These are phyloP conservation scores for Nannobrachium achirus DNA, from an alignment of 2,113 vertebrate species.

Conservation along the genomic window DNA sequence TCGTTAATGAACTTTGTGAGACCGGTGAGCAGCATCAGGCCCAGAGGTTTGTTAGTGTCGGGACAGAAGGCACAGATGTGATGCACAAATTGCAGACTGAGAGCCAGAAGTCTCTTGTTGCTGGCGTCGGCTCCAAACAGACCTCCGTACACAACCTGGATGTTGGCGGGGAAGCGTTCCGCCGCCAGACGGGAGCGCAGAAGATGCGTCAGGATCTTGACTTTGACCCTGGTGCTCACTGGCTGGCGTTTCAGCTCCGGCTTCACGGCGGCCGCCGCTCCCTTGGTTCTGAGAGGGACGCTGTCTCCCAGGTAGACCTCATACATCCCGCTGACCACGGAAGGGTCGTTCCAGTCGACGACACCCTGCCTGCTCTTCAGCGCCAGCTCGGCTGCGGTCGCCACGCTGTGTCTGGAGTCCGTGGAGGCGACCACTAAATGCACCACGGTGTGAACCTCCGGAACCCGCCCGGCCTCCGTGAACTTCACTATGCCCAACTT, in stretches of 20 bases:
- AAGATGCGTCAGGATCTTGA: slow-evolving; percentile 97
- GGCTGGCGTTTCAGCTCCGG: slow-evolving; percentile 96
- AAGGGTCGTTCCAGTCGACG: slow-evolving; percentile 97
- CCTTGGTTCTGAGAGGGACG: slow-evolving; percentile 98
- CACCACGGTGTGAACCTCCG: slow-evolving; percentile 93
- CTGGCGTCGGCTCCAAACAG: slow-evolving; percentile 96
- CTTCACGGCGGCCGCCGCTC: slow-evolving; percentile 91
- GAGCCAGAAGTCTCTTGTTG: slow-evolving; percentile 91
- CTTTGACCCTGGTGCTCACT: slow-evolving; percentile 95
- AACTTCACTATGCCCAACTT: slow-evolving; percentile 98
- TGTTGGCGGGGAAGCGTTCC: slow-evolving; percentile 95
- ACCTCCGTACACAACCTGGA: slow-evolving; percentile 98
- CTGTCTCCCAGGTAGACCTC: slow-evolving; percentile 97
- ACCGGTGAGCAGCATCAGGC: slow-evolving; percentile 97
- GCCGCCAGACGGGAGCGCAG: slow-evolving; percentile 93
- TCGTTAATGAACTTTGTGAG: slow-evolving; percentile 98
- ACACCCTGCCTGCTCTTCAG: slow-evolving; percentile 97
- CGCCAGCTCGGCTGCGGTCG: slow-evolving; percentile 95
- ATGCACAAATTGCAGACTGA: slow-evolving; percentile 97
- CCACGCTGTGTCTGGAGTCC: slow-evolving; percentile 95
- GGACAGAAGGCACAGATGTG: slow-evolving; percentile 98
- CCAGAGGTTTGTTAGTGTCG: slow-evolving; percentile 94
- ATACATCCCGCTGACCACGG: slow-evolving; percentile 96
- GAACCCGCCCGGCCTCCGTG: slow-evolving; percentile 94
- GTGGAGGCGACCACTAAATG: slow-evolving; percentile 96